Base-by-base conservation (phyloP, 2,888 invertebrate species). In the Cyclophora punctaria region DNA sequence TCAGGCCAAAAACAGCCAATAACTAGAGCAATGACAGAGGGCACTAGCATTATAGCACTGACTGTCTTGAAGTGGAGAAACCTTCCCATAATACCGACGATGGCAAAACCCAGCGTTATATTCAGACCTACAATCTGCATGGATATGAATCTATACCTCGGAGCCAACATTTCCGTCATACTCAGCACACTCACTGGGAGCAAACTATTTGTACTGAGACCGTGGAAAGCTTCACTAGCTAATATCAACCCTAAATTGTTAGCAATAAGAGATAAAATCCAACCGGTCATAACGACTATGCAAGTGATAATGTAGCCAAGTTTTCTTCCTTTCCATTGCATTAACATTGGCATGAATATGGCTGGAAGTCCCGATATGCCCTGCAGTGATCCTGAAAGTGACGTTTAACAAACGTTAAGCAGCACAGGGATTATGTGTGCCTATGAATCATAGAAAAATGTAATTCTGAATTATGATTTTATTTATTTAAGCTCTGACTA, bases 1-100 rank as follows among this genome's bases (percentile, higher is more conserved):
- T 63, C 60, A 3, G 61, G 60, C 60, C 60, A 63, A 4, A 49
- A 40, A 35, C 41, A 53, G 2, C 52, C 49, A 3, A 47, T 52
- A 4, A 51, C 2, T 3, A 56, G 44, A 3, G 58, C 57, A 6
- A 57, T 4, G 1, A 56, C 6, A 41, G 51, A 44, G 4, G 55
- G 49, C 3, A 42, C 20, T 34, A 51, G 48, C 56, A 58, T 56
- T 3, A 60, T 51, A 5, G 49, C 4, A 40, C 52, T 49, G 0
- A 60, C 49, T 2, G 53, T 58, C 42, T 46, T 55, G 53, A 55
- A 60, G 35, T 60, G 53, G 0, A 55, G 5, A 6, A 50, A 58
- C 6, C 35, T 45, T 3, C 46, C 49, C 37, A 56, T 41, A 7
- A 57, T 34, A 3, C 50, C 52, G 3, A 43, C 46, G 0, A 45